Base-by-base conservation (phyloP, 2,888 invertebrate species). In the Tinea pellionella region DNA sequence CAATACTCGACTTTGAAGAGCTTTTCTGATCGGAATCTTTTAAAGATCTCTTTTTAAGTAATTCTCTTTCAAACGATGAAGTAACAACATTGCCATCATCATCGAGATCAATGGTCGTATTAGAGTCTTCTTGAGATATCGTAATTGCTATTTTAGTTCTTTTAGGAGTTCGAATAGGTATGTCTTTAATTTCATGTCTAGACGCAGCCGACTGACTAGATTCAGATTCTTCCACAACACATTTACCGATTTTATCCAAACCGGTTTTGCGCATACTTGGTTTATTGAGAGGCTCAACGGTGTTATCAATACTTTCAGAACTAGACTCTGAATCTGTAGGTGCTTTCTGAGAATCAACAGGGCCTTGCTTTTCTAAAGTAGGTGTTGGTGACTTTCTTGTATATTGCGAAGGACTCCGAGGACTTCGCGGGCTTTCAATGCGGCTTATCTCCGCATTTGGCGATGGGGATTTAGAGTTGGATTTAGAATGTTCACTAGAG, bases 321-420 rank as follows among this genome's bases (percentile, higher is more conserved):
- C 90, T 90, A 0, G 85, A 90, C 30, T 90, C 90, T 1, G 90
- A 87, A 75, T 91, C 91, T 16, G 90, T 87, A 0, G 90, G 90
- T 60, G 80, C 86, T 68, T 78, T 88, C 64, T 76, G 80, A 0
- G 88, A 88, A 69, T 88, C 88, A 12, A 88, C 88, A 65, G 78
- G 88, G 1, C 89, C 89, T 72, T 91, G 91, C 67, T 91, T 91
- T 70, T 91, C 91, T 62, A 91, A 74, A 11, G 90, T 90, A 0
- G 91, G 90, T 0, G 90, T 90, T 13, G 90, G 88, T 11, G 88
- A 86, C 66, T 83, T 88, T 63, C 78, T 76, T 4, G 15, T 29
- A 64, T 73, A 80, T 71, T 78, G 80, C 7, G 85, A 82, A 0
- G 87, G 81, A 64, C 89, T 87, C 59, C 86, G 79, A 0, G 87